Percentiles rank a stretch among this genome's conserved stretches.
Conservation (phyloP, 2,888 invertebrate species). For the Tipula confusa region DNA sequence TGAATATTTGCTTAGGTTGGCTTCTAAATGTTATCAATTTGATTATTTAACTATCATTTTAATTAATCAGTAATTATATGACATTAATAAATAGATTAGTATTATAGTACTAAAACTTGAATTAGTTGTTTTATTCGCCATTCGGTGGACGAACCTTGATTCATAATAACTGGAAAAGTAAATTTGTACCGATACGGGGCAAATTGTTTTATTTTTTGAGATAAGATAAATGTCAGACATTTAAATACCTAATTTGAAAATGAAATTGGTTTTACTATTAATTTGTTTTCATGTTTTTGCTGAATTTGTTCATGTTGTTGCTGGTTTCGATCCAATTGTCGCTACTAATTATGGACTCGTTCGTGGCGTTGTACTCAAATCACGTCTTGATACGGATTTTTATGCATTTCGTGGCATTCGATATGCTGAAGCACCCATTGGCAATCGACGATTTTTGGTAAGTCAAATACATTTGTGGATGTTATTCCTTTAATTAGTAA, state of each 20-base stretch:
- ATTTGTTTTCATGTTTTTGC: neutral
- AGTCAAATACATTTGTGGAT: constrained; percentile 5
- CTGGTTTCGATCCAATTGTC: constrained; percentile 38
- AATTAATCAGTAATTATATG: too few relatives aligned
- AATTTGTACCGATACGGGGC: too few relatives aligned
- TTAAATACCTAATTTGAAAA: neutral
- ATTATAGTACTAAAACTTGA: too few relatives aligned
- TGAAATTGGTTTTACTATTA: neutral
- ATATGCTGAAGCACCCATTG: constrained; percentile 50
- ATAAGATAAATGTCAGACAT: neutral
- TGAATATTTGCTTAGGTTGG: too few relatives aligned
- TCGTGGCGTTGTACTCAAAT: constrained; percentile 32
- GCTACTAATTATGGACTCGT: constrained; percentile 25
- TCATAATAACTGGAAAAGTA: too few relatives aligned
- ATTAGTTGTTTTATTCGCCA: too few relatives aligned
- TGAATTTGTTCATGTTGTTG: too few relatives aligned
- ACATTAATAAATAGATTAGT: too few relatives aligned
- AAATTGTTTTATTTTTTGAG: too few relatives aligned
- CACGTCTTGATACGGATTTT: constrained; percentile 39
- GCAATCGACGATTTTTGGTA: constrained; percentile 41
- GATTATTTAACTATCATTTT: too few relatives aligned
- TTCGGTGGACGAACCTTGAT: too few relatives aligned
- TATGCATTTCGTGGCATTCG: constrained; percentile 43
- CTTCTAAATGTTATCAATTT: too few relatives aligned
- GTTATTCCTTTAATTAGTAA: neutral